These are phyloP conservation scores for Megaceryle torquata DNA, from an alignment of 2,113 vertebrate species.

Conservation along the genomic window DNA sequence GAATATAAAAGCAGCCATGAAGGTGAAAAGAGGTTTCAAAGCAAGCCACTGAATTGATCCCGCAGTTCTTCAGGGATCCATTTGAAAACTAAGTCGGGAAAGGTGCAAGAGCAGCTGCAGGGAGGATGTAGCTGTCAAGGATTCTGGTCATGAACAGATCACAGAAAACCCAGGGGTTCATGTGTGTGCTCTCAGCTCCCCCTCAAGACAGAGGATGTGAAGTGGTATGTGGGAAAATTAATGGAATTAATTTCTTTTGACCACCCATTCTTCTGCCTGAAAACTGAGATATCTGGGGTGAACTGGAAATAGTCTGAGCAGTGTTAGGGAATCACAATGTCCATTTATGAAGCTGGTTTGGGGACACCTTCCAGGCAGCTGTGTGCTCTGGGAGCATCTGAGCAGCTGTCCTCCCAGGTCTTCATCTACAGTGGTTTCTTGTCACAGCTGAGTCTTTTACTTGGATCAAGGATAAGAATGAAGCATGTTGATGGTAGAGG, in stretches of 20 bases:
- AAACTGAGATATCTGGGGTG: neutral
- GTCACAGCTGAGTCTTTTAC: neutral
- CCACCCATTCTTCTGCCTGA: neutral
- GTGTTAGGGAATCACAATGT: neutral
- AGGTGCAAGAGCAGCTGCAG: neutral
- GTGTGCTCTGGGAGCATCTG: neutral
- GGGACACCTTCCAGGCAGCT: neutral
- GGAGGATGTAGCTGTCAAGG: neutral
- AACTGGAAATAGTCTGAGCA: neutral
- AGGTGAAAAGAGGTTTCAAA: slow-evolving; percentile 27
- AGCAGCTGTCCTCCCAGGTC: neutral
- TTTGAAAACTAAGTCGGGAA: neutral
- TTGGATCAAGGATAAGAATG: neutral
- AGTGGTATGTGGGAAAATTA: neutral
- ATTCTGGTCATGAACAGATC: neutral
- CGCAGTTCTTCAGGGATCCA: neutral
- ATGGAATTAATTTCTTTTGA: neutral
- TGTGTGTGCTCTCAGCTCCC: slow-evolving; percentile 53
- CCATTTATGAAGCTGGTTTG: neutral
- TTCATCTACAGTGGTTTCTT: neutral
- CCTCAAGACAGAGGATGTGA: slow-evolving; percentile 52
- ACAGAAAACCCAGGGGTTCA: slow-evolving; percentile 1
- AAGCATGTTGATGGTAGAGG: neutral
- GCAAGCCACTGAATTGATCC: neutral
- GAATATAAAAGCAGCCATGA: slow-evolving; percentile 23